Base-by-base conservation (phyloP, 2,888 invertebrate species). In the Cephus sareptanus region DNA sequence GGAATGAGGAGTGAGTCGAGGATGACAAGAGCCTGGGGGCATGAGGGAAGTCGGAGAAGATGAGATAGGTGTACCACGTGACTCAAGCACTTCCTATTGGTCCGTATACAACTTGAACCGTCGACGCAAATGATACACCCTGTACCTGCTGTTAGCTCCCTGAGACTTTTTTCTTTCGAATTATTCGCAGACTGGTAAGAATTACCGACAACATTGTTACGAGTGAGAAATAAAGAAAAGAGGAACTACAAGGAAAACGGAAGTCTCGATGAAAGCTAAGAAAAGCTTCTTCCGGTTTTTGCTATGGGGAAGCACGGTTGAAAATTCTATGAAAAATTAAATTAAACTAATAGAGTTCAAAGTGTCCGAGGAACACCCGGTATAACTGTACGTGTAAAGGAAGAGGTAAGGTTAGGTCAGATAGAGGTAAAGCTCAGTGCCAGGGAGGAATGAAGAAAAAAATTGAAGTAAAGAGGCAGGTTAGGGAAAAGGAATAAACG, bases 391-490 rank as follows among this genome's bases (percentile, higher is more conserved):
- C 40, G 40, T 40, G 1, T 15, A 40, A 15, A 6, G 15, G 4
- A 15, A 40, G 15, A 15, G 40, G 15, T 15, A 1, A 40, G 40
- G 15, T 15, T 40, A 15, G 13, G 37, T 37, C 13, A 37, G 13
- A 40, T 30, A 40, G 15, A 56, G 31, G 69, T 35, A 76, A 70
- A 69, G 74, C 75, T 68, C 34, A 74, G 74, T 73, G 69, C 35
- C 40, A 3, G 35, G 35, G 3, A 12, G 77, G n/a, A 35, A 75
- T 40, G 73, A 34, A 35, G 23, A 56, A 56, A 56, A n/a, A 71
- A 13, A 30, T 34, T 34, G 23, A 34, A 30, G 71, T 33, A 71
- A 34, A 30, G 71, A 13, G 9, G 34, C 3, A 33, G 33, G 71
- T 33, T 33, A 71, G 30, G 30, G 34, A 15, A 68, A 35, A 56